Base-by-base conservation (phyloP, 2,888 invertebrate species). In the Phlogophora meticulosa region DNA sequence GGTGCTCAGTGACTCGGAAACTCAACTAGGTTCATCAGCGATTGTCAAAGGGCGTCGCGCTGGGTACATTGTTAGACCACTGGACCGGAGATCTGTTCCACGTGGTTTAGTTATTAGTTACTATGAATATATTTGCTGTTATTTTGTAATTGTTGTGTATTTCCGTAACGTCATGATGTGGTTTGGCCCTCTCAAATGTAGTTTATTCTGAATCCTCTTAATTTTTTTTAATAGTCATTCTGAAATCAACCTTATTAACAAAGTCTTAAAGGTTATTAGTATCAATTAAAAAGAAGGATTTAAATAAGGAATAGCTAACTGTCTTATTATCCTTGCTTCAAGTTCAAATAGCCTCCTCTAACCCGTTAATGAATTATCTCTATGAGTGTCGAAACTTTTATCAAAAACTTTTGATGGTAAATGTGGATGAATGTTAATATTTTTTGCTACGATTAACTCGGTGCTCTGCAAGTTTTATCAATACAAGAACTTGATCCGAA, bases 31-130 rank as follows among this genome's bases (percentile, higher is more conserved):
- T 52, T 59, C 46, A 69, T 24, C 28, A 52, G 43, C 52, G 22
- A 60, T 72, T 53, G 57, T 66, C 78, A 78, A 78, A 78, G 78
- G 66, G 46, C n/a, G 36, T 49, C 22, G 57, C 2, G 7, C 11
- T 28, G 40, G 56, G 57, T 20, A 66, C 59, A 60, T 42, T 65
- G 72, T 57, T 45, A 24, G 45, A 20, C 45, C 78, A 78, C 10
- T 75, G 78, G 73, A 58, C 66, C 53, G 73, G 15, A 63, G 51
- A 58, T 13, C 40, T 42, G 32, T 52, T 28, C 10, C 7, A 28
- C 13, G 20, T 58, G 62, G 34, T 58, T 63, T 15, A 58, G n/a
- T 70, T 52, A 53, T 53, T 52, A 36, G 34, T 53, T 48, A 10
- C 9, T 45, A 45, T 62, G 1, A 32, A 51, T 60, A 15, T 10